A percentile compares a stretch with the other conserved stretches of the same genome.
phyloP scores from a whole-genome alignment of 2,888 invertebrate genomes.

The Bombylius major region DNA sequence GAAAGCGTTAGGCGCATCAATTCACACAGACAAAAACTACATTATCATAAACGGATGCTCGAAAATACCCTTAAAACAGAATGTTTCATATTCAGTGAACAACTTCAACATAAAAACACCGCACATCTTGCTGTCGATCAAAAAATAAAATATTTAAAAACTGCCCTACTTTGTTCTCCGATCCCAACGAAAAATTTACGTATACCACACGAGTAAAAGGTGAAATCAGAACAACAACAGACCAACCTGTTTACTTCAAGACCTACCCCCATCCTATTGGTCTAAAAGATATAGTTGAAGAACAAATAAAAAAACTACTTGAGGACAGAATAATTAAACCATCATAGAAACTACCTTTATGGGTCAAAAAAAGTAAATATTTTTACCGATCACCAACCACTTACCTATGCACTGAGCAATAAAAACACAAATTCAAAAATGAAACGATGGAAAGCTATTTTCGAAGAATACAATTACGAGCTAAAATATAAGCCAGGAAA shows the following conservation, averaged over 20 bases:
- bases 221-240: too few relatives aligned
- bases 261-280: slow-evolving; percentile 6
- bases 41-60: too few relatives aligned
- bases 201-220: too few relatives aligned
- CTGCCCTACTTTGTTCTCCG: slow-evolving; percentile 1
- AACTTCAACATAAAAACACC: too few relatives aligned
- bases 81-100: too few relatives aligned
- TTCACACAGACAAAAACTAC: too few relatives aligned
- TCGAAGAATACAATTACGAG: slow-evolving; percentile 12
- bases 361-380: slow-evolving; percentile 2
- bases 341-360: slow-evolving; percentile 1
- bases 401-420: slow-evolving; percentile 15
- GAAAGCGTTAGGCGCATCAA: too few relatives aligned
- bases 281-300: not conserved
- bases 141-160: not conserved
- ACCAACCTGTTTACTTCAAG: too few relatives aligned
- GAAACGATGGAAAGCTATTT: slow-evolving; percentile 11
- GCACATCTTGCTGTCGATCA: too few relatives aligned
- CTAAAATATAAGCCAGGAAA: slow-evolving; percentile 7
- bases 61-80: too few relatives aligned
- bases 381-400: slow-evolving; percentile 13
- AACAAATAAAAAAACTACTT: slow-evolving; percentile 3
- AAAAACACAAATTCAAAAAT: slow-evolving; percentile 12
- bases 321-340: slow-evolving; percentile 6
- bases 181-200: too few relatives aligned